Conservation (phyloP, 2,113 vertebrate genomes). For the Spermophilus dauricus region DNA sequence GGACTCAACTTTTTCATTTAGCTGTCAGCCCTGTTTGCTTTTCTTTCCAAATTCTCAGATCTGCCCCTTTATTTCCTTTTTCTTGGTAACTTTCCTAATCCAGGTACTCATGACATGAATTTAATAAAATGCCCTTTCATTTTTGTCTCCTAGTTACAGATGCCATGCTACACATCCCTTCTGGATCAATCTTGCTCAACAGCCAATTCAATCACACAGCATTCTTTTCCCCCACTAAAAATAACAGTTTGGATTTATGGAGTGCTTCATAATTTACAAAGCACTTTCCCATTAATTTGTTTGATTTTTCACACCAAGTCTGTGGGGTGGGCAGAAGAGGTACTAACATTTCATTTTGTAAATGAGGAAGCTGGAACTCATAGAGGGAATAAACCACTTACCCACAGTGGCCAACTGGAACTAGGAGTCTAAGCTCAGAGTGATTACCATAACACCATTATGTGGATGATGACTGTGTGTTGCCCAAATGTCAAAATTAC, state of each 20-base stretch:
- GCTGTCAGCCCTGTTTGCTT: neutral
- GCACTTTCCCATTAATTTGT: neutral
- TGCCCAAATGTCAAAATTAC: conserved; percentile 28
- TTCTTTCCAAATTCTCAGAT: conserved; percentile 37
- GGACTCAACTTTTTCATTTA: neutral
- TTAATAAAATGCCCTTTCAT: conserved; percentile 40
- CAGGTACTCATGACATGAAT: conserved; percentile 25
- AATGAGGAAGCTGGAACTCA: neutral
- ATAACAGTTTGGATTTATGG: conserved; percentile 24
- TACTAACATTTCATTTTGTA: conserved; percentile 10
- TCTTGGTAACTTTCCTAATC: conserved; percentile 20
- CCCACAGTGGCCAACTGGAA: neutral
- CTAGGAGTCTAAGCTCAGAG: neutral
- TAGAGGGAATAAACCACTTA: neutral
- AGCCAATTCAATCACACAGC: conserved; percentile 47
- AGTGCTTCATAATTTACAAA: conserved; percentile 22
- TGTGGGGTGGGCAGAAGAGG: neutral
- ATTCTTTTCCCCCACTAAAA: conserved; percentile 40
- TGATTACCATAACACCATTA: neutral
- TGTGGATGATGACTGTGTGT: neutral
- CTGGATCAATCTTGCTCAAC: conserved; percentile 27
- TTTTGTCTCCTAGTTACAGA: neutral
- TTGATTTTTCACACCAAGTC: neutral
- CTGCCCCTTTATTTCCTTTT: conserved; percentile 23
- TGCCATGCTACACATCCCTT: neutral